Evolutionary conservation across 1,140 invertebrate species (phyloP), one percentile per base, ranked within the genome.

Genomic region (Charaxes varanes): DNA sequence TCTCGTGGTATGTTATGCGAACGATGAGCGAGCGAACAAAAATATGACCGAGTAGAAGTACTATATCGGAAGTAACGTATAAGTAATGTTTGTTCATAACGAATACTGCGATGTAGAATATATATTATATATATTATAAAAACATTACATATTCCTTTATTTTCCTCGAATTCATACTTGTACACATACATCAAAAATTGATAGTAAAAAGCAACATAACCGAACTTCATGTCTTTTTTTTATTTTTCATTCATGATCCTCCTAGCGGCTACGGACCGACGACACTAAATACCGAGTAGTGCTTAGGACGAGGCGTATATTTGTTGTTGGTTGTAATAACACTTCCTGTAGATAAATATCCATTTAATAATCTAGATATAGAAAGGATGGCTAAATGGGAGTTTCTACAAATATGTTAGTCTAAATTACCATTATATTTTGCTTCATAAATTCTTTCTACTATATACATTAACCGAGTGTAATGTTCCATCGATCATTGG

Each of bases 201-300:
- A 82, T 82, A 82, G 78, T 82, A 82, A 82, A 81, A 82, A 74
- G 66, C 73, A 79, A 82, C 78, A 71, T 82, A 82, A 82, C 74
- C 71, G 73, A 82, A 64, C 28, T 52, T 47, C 48, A 50, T 66
- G 64, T 72, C 77, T 76, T 79, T 71, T 76, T 70, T 78, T 57
- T 47, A 54, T 61, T 59, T 58, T 32, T 58, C 46, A 24, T 38
- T 48, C 38, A 41, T 41, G 23, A 22, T 38, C 40, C 38, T n/a
- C n/a, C n/a, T n/a, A n/a, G n/a, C n/a, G n/a, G n/a, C n/a, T n/a
- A n/a, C n/a, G n/a, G n/a, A n/a, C n/a, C n/a, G n/a, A n/a, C n/a
- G n/a, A n/a, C n/a, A n/a, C n/a, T n/a, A n/a, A n/a, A n/a, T n/a
- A n/a, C n/a, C n/a, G n/a, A n/a, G n/a, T n/a, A n/a, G n/a, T n/a